Conservation (phyloP, 2,888 invertebrate genomes). For the Nipponacmea schrenckii region DNA sequence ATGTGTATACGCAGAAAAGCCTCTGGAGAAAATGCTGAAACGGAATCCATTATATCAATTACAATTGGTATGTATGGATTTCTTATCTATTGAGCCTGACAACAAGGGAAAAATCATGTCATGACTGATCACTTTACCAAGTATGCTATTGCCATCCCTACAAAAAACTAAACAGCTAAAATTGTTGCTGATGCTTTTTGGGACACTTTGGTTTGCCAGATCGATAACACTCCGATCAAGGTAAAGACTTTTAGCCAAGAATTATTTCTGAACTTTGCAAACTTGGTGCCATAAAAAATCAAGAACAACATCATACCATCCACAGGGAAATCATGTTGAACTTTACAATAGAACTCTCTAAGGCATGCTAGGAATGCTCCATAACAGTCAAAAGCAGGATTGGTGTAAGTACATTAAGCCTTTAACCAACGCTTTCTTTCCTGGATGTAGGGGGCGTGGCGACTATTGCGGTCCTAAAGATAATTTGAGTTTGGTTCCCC, state of each 20-base stretch:
- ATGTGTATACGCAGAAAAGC: constrained; percentile 27
- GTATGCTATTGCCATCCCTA: constrained; percentile 26
- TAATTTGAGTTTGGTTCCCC: too few species aligned
- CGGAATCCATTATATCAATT: constrained; percentile 27
- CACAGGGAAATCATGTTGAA: constrained; percentile 33
- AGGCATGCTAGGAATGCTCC: constrained; percentile 26
- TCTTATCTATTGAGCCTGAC: too few species aligned
- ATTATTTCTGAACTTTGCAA: constrained; percentile 28
- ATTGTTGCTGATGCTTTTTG: constrained; percentile 24
- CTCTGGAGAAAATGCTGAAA: background rate
- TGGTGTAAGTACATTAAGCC: constrained; percentile 26
- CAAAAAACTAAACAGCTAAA: constrained; percentile 29
- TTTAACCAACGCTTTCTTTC: constrained; percentile 23
- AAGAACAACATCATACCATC: constrained; percentile 34
- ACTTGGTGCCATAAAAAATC: constrained; percentile 26
- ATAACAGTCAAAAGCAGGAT: constrained; percentile 25
- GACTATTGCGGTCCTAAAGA: too few species aligned
- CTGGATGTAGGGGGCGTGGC: too few species aligned
- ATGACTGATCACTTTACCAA: constrained; percentile 26
- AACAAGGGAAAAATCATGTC: constrained; percentile 25
- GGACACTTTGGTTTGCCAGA: constrained; percentile 29
- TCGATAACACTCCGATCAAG: constrained; percentile 30
- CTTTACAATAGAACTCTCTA: constrained; percentile 27
- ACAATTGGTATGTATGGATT: constrained; percentile 39
- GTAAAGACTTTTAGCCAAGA: constrained; percentile 26